Evolutionary conservation across 2,113 vertebrate species (phyloP).

Genomic region (Amphilophus citrinellus): DNA sequence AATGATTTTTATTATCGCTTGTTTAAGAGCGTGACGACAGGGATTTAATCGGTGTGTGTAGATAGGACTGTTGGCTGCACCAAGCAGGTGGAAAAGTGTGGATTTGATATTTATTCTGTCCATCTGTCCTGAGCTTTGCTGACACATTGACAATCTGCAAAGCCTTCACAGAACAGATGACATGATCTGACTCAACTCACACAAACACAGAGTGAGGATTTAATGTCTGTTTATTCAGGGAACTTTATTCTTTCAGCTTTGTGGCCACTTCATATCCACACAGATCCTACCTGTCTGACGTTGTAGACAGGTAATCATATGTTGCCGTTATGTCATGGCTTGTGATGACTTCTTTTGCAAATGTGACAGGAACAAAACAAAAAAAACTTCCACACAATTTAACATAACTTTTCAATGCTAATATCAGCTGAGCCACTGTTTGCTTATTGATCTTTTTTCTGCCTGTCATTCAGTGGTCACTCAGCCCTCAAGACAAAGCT

Average conservation of each 20-base stretch:
- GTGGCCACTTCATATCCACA: background rate
- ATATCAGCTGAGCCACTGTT: background rate
- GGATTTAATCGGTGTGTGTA: background rate
- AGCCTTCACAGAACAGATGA: constrained; percentile 54
- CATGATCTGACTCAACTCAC: constrained; percentile 36
- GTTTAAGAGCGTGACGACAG: background rate
- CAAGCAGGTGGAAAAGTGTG: constrained; percentile 10
- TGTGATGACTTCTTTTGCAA: background rate
- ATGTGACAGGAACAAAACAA: background rate
- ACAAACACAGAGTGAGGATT: constrained; percentile 27
- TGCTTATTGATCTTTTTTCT: background rate
- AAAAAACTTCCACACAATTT: background rate
- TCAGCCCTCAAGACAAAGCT: fast-evolving
- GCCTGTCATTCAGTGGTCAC: background rate
- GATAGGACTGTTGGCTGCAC: background rate
- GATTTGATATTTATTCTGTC: constrained; percentile 52
- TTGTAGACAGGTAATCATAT: background rate
- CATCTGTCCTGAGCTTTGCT: constrained; percentile 52
- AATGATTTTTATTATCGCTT: background rate
- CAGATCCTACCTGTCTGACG: background rate
- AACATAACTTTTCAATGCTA: background rate
- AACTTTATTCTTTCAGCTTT: constrained; percentile 1
- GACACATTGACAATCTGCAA: constrained; percentile 58
- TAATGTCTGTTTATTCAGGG: background rate
- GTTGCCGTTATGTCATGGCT: background rate